Base-by-base conservation (phyloP, 2,113 vertebrate species). In the Hippocampus abdominalis region DNA sequence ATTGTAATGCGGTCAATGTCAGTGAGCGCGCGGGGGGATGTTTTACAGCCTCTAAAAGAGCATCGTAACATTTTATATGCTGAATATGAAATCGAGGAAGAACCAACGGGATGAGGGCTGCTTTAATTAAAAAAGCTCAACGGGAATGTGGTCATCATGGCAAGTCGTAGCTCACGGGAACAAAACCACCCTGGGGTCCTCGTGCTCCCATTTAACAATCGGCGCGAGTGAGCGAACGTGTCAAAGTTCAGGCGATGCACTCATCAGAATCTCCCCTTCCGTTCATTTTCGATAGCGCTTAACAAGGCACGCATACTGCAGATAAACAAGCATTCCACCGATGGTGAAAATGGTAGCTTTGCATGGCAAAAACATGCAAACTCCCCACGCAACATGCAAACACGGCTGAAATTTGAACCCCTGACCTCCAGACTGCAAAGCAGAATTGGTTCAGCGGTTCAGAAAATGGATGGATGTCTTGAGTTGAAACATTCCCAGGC, bases 1-100 rank as follows among this genome's bases (percentile, higher is more conserved):
- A 49, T 61, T 67, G 73, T 69, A 64, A 72, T 68, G 73, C 77
- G 70, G 76, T 83, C 85, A 88, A 80, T 77, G 86, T 87, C 85
- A 64, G 57, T 70, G 51, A 76, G 59, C 73, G 64, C 29, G 44
- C 8, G 29, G 40, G 32, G 40, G 46, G 48, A 68, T 69, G 69
- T 73, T 85, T 77, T 78, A 73, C 65, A 40, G 71, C 32, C 75
- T 64, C 40, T 61, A 25, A 39, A 66, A 64, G 40, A 74, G 20
- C 32, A 46, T 10, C 12, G 66, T 63, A 44, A 71, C 9, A 54
- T 60, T 82, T 67, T 59, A n/a, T 53, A 57, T 44, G 61, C 51
- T 27, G 27, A 59, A 65, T 29, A 57, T 29, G 2, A 67, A 69
- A 27, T 13, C 23, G 3, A 10, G 40, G 42, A 46, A 44, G 32